Percentiles rank a stretch among this genome's conserved stretches.
phyloP scores from a whole-genome alignment of 2,113 vertebrate genomes.

The Bos indicus region DNA sequence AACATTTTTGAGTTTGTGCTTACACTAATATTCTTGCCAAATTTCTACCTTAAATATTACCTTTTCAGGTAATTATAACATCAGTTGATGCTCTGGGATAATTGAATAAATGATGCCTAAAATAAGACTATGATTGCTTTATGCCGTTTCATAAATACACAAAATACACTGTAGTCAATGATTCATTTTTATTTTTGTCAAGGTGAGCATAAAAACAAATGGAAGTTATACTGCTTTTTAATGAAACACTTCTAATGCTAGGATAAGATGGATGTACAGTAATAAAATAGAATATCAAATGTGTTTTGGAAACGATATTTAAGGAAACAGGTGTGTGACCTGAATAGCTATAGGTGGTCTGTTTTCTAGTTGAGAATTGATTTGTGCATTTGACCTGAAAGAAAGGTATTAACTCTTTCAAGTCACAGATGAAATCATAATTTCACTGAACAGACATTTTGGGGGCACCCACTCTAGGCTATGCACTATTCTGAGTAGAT shows the following conservation, averaged over 20 bases:
- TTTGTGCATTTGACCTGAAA: conserved; percentile 35
- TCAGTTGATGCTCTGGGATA: background rate
- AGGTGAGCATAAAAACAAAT: conserved; percentile 57
- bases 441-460: background rate
- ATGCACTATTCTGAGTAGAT: background rate
- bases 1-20: background rate
- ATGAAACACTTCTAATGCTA: conserved; percentile 60
- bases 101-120: background rate
- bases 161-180: conserved; percentile 11
- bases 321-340: conserved; percentile 50
- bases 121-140: background rate
- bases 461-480: background rate
- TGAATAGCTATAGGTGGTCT: conserved; percentile 23
- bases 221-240: conserved; percentile 49
- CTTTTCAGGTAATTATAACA: background rate
- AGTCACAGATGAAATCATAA: background rate
- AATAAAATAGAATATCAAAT: conserved; percentile 46
- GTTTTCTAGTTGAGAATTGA: conserved; percentile 8
- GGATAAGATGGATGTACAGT: conserved; percentile 34
- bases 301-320: conserved; percentile 33
- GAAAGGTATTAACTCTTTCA: conserved; percentile 39
- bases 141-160: conserved; percentile 5
- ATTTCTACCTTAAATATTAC: background rate
- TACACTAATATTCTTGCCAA: background rate
- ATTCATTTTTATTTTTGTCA: conserved; percentile 48